Evolutionary conservation across 2,113 vertebrate species (phyloP).

Genomic region (Urocynchramus pylzowi): DNA sequence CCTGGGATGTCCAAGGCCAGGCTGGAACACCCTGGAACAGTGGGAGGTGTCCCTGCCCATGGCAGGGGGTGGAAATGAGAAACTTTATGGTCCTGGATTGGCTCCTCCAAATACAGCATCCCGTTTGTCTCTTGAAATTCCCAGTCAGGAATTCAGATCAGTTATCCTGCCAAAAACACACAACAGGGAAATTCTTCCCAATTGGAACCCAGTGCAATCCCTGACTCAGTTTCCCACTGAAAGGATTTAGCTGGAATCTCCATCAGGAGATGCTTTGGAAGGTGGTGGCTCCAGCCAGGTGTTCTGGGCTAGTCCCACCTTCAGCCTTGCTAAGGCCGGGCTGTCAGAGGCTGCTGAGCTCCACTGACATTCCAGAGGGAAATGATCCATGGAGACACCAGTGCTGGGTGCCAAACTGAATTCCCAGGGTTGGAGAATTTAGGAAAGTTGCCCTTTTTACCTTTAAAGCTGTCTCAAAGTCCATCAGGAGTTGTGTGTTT

Average conservation of each 20-base stretch:
- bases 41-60: background rate
- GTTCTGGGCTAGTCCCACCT: background rate
- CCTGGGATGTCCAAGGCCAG: background rate
- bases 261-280: background rate
- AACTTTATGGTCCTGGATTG: background rate
- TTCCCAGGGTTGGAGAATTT: background rate
- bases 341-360: background rate
- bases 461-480: background rate
- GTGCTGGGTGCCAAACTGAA: background rate
- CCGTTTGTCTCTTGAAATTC: background rate
- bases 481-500: background rate
- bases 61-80: background rate
- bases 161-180: background rate
- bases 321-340: too few relatives aligned
- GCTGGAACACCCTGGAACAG: rapidly evolving
- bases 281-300: constrained; percentile 18
- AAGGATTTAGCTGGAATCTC: background rate
- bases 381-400: background rate
- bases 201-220: background rate
- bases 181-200: background rate
- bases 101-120: background rate
- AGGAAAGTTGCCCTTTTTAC: background rate
- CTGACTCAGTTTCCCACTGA: background rate
- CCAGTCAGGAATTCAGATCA: background rate
- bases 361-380: background rate